Conservation (phyloP, 1,140 invertebrate species). For the Phymastichus coffea region DNA sequence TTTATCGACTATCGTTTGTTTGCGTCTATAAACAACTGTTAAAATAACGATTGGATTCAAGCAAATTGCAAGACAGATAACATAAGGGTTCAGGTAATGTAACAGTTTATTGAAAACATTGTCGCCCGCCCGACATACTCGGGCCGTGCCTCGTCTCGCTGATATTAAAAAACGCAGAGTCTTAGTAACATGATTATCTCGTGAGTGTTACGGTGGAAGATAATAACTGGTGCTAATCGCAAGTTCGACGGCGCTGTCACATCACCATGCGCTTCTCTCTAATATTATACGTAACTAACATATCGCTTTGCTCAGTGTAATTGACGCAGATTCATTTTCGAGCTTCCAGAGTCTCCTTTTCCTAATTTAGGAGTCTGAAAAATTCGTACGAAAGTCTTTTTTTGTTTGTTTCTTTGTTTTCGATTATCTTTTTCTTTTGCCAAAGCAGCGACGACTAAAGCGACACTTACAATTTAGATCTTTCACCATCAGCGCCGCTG, state of each 20-base stretch:
- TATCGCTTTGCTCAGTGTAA: slow-evolving; percentile 14
- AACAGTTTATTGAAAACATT: slow-evolving; percentile 58
- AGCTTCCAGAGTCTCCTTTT: background rate
- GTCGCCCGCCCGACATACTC: slow-evolving; percentile 40
- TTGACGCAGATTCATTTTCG: slow-evolving; percentile 18
- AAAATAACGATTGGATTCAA: too few species aligned
- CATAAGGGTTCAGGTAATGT: slow-evolving; percentile 48
- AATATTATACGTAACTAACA: background rate
- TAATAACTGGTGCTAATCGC: slow-evolving; percentile 42
- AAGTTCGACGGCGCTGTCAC: slow-evolving; percentile 38
- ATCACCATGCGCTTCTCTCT: background rate
- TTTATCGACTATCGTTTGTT: too few species aligned
- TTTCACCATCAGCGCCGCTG: background rate
- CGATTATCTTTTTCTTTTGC: background rate
- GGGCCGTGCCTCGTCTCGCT: slow-evolving; percentile 45
- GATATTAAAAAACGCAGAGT: slow-evolving; percentile 57
- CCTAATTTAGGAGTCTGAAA: slow-evolving; percentile 16
- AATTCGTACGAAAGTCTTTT: slow-evolving; percentile 10
- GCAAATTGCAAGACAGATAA: background rate
- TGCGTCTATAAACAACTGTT: too few species aligned
- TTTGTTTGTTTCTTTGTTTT: too few species aligned
- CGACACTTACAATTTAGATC: background rate
- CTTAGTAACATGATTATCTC: slow-evolving; percentile 56
- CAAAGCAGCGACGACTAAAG: slow-evolving; percentile 1
- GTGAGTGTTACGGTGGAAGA: slow-evolving; percentile 49